Percentiles rank a stretch among this genome's conserved stretches.
These are phyloP conservation scores for Tiliacea aurago DNA, from an alignment of 2,888 invertebrate species.

Conservation along the genomic window DNA sequence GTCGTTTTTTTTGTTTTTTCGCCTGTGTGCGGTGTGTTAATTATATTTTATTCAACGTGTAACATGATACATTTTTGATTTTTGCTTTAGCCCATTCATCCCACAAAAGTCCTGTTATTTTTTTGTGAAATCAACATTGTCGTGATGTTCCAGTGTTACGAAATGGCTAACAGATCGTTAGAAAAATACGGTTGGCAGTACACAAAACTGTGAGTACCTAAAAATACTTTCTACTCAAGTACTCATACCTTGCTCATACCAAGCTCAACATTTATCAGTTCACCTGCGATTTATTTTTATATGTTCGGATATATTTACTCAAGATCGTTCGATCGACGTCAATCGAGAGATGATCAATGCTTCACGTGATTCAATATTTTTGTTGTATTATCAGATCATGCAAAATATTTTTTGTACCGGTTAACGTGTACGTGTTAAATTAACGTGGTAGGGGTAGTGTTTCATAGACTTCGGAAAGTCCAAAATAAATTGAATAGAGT, in stretches of 20 bases:
- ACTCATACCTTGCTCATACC: not conserved
- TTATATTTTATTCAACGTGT: no score
- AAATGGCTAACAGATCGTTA: not conserved
- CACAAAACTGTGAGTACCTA: constrained; percentile 19
- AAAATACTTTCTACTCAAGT: constrained; percentile 13
- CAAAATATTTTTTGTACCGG: not conserved
- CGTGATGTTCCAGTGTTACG: no score
- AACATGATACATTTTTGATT: no score
- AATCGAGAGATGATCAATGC: constrained; percentile 30
- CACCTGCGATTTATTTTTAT: constrained; percentile 35
- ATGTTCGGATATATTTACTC: constrained; percentile 18
- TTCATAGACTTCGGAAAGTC: not conserved
- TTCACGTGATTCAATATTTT: constrained; percentile 24
- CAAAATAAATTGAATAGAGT: not conserved
- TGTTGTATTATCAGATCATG: not conserved
- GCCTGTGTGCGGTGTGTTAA: no score
- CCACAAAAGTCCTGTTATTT: no score
- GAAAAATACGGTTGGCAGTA: not conserved
- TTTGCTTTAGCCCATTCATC: no score
- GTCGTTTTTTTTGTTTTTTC: no score
- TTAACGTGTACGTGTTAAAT: not conserved
- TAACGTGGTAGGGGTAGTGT: not conserved
- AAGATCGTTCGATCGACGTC: constrained; percentile 28
- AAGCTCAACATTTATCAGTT: constrained; percentile 4
- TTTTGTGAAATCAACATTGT: no score